Conservation (phyloP, 2,888 invertebrate species). For the Catocala nupta region DNA sequence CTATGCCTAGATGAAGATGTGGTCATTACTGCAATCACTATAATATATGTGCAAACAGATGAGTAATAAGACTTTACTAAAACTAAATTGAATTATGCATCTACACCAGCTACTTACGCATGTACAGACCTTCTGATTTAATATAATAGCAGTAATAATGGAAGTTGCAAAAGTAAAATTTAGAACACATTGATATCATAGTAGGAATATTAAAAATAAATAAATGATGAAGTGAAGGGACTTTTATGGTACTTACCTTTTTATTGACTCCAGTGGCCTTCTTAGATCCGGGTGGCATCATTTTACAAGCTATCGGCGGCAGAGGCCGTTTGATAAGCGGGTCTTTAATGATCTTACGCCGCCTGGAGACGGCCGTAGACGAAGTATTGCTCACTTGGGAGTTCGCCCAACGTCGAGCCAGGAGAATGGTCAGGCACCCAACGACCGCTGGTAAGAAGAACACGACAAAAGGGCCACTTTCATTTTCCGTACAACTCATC, state of each 20-base stretch:
- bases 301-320: constrained; percentile 78
- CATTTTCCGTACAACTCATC: constrained; percentile 88
- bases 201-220: too few relatives aligned
- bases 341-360: constrained; percentile 85
- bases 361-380: constrained; percentile 82
- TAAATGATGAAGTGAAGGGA: constrained; percentile 7
- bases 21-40: too few relatives aligned
- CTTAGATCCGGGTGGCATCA: constrained; percentile 79
- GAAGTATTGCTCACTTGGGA: constrained; percentile 80
- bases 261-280: constrained; percentile 72
- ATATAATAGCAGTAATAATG: too few relatives aligned
- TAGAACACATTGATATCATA: too few relatives aligned
- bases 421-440: constrained; percentile 84
- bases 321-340: constrained; percentile 80
- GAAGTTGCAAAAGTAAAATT: too few relatives aligned
- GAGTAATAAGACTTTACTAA: too few relatives aligned
- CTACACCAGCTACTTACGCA: too few relatives aligned
- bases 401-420: constrained; percentile 83
- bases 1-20: too few relatives aligned
- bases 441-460: constrained; percentile 85
- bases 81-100: too few relatives aligned
- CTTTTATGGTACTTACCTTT: constrained; percentile 64
- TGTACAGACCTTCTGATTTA: too few relatives aligned
- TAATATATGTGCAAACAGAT: too few relatives aligned
- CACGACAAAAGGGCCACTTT: constrained; percentile 86